Evolutionary conservation across 2,888 invertebrate genomes (phyloP), one percentile per base, ranked within the genome.

Genomic region (Melinaea marsaeus): DNA sequence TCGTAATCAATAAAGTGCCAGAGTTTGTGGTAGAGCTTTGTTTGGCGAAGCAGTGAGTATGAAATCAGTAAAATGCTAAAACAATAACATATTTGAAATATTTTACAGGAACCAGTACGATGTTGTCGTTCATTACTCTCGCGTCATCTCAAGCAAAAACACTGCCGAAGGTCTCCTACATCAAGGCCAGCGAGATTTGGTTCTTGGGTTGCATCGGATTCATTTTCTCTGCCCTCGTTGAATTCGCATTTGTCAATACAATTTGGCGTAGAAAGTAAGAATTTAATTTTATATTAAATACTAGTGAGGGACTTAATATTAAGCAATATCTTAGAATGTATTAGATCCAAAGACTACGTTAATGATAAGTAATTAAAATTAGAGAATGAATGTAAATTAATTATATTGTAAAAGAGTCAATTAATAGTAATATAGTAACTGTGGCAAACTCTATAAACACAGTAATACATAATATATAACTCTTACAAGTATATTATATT

Each of bases 171-270:
- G 97, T 97, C 33, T 96, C 96, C 2, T 97, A 97, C 77, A 96
- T 97, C 67, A 97, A 97, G 85, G 95, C 96, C 2, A 96, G 96
- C 68, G 97, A 97, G 84, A 95, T 97, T 67, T 97, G 97, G 96
- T 97, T 97, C 82, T 86, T 97, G 61, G 96, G 95, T 4, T 96
- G 96, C 77, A 95, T 94, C 1, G 94, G 94, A 55, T 96, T 97
- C 76, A 95, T 97, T 71, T 96, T 97, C 83, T 94, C 95, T 22
- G 96, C 96, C 11, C 92, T 97, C 78, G 94, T 96, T 0, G 96
- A 97, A 80, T 97, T 97, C 76, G 96, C 97, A 4, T 97, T 97
- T 76, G 97, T 97, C 55, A 97, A 97, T 79, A 96, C 95, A 6
- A 96, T 97, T 77, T 97, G 96, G 94, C 92, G 96, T 63, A 92